Evolutionary conservation across 2,888 invertebrate genomes (phyloP).

Genomic region (Hypercompe scribonia): DNA sequence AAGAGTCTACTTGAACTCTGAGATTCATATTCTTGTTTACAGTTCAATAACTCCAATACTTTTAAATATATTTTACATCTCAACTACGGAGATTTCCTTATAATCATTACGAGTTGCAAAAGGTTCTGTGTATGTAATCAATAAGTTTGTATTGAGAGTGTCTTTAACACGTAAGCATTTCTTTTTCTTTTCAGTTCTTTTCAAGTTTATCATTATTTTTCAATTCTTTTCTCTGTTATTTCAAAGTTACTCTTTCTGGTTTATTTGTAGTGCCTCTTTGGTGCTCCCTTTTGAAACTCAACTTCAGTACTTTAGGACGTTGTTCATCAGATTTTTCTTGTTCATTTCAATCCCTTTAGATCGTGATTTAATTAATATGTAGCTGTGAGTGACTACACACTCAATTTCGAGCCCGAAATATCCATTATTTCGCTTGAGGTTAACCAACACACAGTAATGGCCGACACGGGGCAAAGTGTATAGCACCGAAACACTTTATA

Average conservation of each 20-base stretch:
- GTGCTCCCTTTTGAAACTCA: not conserved
- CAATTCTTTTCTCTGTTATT: not conserved
- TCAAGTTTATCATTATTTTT: not conserved
- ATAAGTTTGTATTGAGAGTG: not conserved
- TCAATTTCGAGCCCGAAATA: not conserved
- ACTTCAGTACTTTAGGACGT: not conserved
- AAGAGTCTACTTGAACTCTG: not conserved
- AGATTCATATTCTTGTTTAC: not conserved
- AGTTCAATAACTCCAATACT: not conserved
- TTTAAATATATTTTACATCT: not conserved
- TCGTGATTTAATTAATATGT: not conserved
- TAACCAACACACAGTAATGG: conserved; percentile 2
- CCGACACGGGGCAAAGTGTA: not conserved
- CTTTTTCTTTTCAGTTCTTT: not conserved
- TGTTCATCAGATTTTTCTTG: not conserved
- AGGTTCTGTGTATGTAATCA: not conserved
- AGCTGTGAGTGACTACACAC: not conserved
- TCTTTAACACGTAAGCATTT: not conserved
- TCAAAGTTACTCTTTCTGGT: not conserved
- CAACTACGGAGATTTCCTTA: not conserved
- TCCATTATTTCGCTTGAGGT: not conserved
- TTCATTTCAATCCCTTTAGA: not conserved
- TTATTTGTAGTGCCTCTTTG: no score
- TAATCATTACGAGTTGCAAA: not conserved
- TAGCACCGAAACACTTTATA: not conserved